These are phyloP conservation scores for Brachypterus glaber DNA, from an alignment of 2,888 invertebrate species.

Conservation along the genomic window DNA sequence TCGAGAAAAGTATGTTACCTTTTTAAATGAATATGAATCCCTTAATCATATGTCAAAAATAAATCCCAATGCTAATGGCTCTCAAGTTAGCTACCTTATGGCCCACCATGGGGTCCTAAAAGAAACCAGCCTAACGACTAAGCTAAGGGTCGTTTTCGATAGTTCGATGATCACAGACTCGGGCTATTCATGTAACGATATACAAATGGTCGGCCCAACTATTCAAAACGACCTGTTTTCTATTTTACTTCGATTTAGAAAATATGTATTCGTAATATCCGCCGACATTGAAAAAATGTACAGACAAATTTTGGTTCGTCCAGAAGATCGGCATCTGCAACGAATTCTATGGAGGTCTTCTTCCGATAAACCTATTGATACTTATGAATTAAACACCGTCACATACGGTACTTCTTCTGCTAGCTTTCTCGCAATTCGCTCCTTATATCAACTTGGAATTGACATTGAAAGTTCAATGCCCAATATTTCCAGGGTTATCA, in stretches of 20 bases:
- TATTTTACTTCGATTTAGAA: constrained; percentile 5
- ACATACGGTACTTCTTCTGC: constrained; percentile 13
- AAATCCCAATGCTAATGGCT: too few species aligned
- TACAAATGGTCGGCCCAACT: constrained; percentile 10
- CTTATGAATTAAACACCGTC: constrained; percentile 12
- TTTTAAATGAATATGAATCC: constrained; percentile 21
- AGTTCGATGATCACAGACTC: constrained; percentile 6
- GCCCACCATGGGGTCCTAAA: constrained; percentile 14
- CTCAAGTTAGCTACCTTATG: constrained; percentile 11
- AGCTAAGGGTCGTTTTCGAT: constrained; percentile 14
- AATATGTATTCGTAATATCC: constrained; percentile 1
- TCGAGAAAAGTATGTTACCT: constrained; percentile 15
- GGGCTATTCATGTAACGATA: constrained; percentile 11
- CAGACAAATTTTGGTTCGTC: background rate
- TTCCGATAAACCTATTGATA: constrained; percentile 6
- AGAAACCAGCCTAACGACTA: constrained; percentile 11
- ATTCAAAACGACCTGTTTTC: constrained; percentile 3
- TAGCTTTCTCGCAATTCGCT: background rate
- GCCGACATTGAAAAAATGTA: constrained; percentile 9
- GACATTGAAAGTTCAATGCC: constrained; percentile 4
- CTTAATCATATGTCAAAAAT: constrained; percentile 20
- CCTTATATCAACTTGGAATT: constrained; percentile 6
- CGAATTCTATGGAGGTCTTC: too few species aligned
- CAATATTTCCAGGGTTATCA: too few species aligned
- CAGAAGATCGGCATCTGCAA: too few species aligned